These are phyloP conservation scores for Monoplex corrugatus DNA, from an alignment of 2,888 invertebrate species.

Conservation along the genomic window DNA sequence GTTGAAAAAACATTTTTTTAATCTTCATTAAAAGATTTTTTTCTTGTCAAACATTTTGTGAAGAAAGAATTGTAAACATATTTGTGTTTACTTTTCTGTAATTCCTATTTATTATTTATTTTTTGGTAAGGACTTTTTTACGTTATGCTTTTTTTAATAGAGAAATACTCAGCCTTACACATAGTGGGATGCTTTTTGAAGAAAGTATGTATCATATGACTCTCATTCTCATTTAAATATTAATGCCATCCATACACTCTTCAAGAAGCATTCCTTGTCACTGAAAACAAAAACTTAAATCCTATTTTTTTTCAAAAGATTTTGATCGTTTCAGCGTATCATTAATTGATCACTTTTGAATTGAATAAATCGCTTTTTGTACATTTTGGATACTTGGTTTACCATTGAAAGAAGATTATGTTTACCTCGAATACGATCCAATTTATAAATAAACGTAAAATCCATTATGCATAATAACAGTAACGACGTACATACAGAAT, in stretches of 20 bases:
- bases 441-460: not conserved
- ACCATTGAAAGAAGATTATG: conserved; percentile 17
- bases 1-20: not conserved
- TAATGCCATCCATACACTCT: conserved; percentile 13
- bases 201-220: conserved; percentile 15
- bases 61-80: no score
- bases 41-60: no score
- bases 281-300: no score
- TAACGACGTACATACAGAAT: not conserved
- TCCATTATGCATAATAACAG: not conserved
- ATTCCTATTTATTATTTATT: no score
- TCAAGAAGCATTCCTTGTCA: conserved; percentile 7
- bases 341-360: not conserved
- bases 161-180: conserved; percentile 37
- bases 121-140: no score
- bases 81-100: no score
- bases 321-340: no score
- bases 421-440: no score
- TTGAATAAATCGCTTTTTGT: no score
- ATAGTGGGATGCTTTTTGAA: conserved; percentile 38
- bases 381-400: not conserved
- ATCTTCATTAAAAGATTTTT: not conserved
- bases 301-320: no score
- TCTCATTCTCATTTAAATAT: not conserved
- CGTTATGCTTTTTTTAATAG: not conserved